A percentile compares a stretch with the other conserved stretches of the same genome.
These are phyloP conservation scores for Drosophila dives DNA, from an alignment of 2,888 invertebrate species.

Conservation along the genomic window DNA sequence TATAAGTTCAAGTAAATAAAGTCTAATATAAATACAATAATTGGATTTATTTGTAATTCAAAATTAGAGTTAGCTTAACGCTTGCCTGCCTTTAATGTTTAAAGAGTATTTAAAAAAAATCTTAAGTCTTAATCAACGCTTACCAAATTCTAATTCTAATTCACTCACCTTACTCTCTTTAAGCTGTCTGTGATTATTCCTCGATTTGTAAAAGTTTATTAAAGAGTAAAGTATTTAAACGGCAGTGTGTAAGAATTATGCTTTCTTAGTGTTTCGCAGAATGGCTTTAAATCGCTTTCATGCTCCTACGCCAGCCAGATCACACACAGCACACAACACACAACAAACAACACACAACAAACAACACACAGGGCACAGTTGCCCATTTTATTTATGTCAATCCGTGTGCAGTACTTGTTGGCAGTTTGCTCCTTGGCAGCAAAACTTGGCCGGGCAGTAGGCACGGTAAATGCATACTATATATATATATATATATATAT, in stretches of 20 bases:
- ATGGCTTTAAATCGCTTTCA: constrained; percentile 67
- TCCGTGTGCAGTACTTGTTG: constrained; percentile 50
- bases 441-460: constrained; percentile 47
- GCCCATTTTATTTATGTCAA: constrained; percentile 76
- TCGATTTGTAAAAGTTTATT: background rate
- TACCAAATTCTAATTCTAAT: background rate
- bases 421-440: constrained; percentile 33
- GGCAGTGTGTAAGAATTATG: constrained; percentile 24
- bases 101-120: background rate
- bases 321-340: constrained; percentile 8
- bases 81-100: background rate
- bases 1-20: background rate
- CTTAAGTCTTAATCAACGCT: background rate
- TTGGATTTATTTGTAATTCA: background rate
- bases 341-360: constrained; percentile 7
- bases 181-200: background rate
- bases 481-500: constrained; percentile 7
- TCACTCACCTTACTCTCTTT: background rate
- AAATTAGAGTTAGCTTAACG: background rate
- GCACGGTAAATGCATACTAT: constrained; percentile 43
- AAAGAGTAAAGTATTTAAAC: constrained; percentile 14
- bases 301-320: constrained; percentile 47
- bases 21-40: background rate
- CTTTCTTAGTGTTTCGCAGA: constrained; percentile 21
- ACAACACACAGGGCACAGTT: constrained; percentile 23